Evolutionary conservation across 2,113 vertebrate genomes (phyloP).

Genomic region (Uria aalge): DNA sequence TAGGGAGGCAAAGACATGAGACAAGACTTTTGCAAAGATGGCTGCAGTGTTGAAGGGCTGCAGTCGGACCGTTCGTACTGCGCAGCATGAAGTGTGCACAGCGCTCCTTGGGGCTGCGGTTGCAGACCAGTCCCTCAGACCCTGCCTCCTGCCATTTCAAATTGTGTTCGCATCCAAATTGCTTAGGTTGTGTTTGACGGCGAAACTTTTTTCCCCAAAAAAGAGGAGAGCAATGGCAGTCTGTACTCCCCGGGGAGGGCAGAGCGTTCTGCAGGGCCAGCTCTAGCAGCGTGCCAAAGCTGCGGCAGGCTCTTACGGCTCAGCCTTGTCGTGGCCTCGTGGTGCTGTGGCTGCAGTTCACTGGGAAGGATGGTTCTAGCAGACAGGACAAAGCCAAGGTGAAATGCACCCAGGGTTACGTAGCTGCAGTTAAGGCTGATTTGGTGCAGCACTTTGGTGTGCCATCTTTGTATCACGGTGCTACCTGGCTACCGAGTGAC

Average conservation of each 20-base stretch:
- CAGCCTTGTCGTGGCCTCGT: background rate
- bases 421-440: background rate
- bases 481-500: background rate
- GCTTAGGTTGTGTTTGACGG: background rate
- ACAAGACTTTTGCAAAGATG: background rate
- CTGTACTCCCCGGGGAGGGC: background rate
- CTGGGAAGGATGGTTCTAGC: background rate
- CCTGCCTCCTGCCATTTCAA: background rate
- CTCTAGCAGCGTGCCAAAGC: background rate
- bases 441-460: background rate
- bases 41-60: background rate
- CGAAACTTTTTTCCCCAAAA: background rate
- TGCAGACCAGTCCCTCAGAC: background rate
- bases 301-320: accelerated
- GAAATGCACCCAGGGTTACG: background rate
- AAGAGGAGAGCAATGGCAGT: background rate
- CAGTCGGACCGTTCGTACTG: background rate
- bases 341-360: background rate
- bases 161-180: background rate
- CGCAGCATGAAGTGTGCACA: background rate
- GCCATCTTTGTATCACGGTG: background rate
- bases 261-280: background rate
- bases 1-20: background rate
- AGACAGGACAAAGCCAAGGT: background rate
- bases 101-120: background rate